phyloP scores from a whole-genome alignment of 64 coral and sea anemone species.

The Catalaphyllia jardinei region DNA sequence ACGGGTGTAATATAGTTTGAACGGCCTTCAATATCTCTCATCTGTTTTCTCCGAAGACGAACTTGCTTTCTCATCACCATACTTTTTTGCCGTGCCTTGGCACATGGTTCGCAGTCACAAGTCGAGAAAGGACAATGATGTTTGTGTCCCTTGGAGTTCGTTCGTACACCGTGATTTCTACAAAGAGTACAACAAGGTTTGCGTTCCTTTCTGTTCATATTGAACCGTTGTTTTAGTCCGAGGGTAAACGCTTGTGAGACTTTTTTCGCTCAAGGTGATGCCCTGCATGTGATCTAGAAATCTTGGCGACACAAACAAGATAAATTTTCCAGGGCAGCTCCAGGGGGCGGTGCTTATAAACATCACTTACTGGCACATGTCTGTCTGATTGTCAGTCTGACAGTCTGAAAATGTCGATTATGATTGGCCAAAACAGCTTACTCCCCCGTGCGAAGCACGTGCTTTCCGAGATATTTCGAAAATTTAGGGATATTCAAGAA shows the following conservation, averaged over 20 bases:
- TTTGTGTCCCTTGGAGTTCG: slow-evolving; percentile 66
- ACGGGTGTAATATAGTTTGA: background rate
- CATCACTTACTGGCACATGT: background rate
- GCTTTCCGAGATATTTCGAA: too few relatives aligned
- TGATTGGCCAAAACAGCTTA: too few relatives aligned
- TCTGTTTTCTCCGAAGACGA: slow-evolving; percentile 72
- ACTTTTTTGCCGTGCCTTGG: slow-evolving; percentile 44
- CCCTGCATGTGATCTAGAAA: background rate
- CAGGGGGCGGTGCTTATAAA: background rate
- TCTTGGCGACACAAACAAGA: background rate
- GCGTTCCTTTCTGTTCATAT: slow-evolving; percentile 32
- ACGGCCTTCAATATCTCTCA: slow-evolving; percentile 59
- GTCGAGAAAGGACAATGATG: slow-evolving; percentile 49
- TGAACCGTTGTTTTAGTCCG: background rate
- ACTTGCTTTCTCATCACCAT: slow-evolving; percentile 85
- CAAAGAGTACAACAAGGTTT: slow-evolving; percentile 79
- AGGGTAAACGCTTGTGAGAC: too few relatives aligned
- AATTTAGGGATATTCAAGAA: too few relatives aligned
- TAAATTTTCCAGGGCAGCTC: too few relatives aligned
- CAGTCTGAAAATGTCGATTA: background rate
- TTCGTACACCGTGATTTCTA: slow-evolving; percentile 64
- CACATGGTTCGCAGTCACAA: slow-evolving; percentile 56
- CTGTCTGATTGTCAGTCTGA: background rate
- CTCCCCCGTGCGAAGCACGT: too few relatives aligned
- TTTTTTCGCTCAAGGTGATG: background rate